A percentile compares a stretch with the other conserved stretches of the same genome.
Evolutionary conservation across 2,113 vertebrate genomes (phyloP).

Genomic region (cattle (Bos taurus)): DNA sequence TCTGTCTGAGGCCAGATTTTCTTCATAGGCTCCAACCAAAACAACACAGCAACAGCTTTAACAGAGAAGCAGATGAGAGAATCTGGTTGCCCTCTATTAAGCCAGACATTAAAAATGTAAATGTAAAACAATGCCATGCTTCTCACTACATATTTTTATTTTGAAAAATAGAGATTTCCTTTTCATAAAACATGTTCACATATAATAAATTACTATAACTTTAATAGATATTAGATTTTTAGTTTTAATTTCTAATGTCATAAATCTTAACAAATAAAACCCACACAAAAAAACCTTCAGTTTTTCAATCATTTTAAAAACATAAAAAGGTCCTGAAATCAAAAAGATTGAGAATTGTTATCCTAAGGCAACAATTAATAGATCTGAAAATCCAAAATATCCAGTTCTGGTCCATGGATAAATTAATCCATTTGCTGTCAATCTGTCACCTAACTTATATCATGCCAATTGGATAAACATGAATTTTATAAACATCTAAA

Average conservation of each 20-base stretch:
- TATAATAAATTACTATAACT: not conserved
- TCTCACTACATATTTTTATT: not conserved
- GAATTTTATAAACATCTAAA: not conserved
- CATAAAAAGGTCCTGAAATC: not conserved
- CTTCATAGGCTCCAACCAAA: not conserved
- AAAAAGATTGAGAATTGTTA: not conserved
- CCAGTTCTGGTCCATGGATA: not conserved
- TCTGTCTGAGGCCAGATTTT: not conserved
- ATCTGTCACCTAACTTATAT: not conserved
- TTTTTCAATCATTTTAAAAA: not conserved
- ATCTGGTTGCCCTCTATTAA: not conserved
- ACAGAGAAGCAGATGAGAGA: not conserved
- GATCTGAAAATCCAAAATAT: conserved; percentile 35
- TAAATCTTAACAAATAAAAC: not conserved
- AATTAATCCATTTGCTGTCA: not conserved
- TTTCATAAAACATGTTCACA: not conserved
- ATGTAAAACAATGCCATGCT: not conserved
- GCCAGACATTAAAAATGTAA: not conserved
- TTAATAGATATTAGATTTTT: not conserved
- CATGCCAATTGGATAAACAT: not conserved
- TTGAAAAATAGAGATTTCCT: not conserved
- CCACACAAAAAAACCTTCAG: not conserved
- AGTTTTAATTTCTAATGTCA: not conserved
- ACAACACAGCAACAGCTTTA: not conserved
- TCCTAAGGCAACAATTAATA: not conserved